Percentiles rank a stretch among this genome's conserved stretches.
Evolutionary conservation across 2,888 invertebrate genomes (phyloP).

Genomic region (Phyllotreta cruciferae): DNA sequence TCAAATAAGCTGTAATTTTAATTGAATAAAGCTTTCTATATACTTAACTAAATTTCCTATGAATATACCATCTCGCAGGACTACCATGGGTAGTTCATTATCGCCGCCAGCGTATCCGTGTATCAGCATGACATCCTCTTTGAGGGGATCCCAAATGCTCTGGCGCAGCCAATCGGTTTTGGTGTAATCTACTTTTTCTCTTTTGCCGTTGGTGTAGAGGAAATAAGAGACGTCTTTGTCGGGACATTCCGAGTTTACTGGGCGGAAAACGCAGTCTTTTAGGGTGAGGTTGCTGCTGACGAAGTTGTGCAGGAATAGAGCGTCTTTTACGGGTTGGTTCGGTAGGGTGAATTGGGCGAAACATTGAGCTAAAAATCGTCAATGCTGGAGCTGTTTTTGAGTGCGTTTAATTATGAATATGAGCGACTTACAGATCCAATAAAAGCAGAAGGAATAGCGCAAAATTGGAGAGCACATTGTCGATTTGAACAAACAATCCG

Average conservation of each 20-base stretch:
- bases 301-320: conserved; percentile 68
- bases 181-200: conserved; percentile 62
- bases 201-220: conserved; percentile 68
- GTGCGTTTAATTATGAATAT: too few relatives aligned
- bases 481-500: conserved; percentile 7
- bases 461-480: conserved; percentile 26
- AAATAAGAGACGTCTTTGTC: conserved; percentile 72
- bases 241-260: conserved; percentile 72
- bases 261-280: conserved; percentile 68
- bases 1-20: conserved; percentile 74
- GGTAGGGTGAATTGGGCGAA: conserved; percentile 44
- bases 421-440: conserved; percentile 26
- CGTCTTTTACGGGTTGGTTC: conserved; percentile 67
- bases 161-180: conserved; percentile 78
- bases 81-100: conserved; percentile 74
- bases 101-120: conserved; percentile 84
- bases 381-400: too few relatives aligned
- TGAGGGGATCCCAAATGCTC: conserved; percentile 72
- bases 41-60: background rate
- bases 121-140: conserved; percentile 73
- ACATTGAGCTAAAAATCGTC: conserved; percentile 25
- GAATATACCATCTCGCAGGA: conserved; percentile 72
- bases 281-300: conserved; percentile 67
- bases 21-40: background rate
- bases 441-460: conserved; percentile 15